These are phyloP conservation scores for Xylota segnis DNA, from an alignment of 2,888 invertebrate species.

Conservation along the genomic window DNA sequence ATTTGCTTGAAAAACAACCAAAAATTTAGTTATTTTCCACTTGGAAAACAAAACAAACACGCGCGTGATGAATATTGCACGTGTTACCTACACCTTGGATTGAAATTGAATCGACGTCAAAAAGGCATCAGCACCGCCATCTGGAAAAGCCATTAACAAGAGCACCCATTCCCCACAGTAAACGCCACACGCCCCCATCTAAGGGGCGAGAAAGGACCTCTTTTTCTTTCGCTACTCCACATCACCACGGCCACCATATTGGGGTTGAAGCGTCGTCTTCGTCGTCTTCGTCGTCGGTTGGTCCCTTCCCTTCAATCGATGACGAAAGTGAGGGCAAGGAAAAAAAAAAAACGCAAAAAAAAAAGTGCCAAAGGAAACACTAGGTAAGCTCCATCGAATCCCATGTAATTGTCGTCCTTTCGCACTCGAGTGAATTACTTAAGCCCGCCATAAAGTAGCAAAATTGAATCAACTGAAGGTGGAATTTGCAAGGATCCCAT, in stretches of 20 bases:
- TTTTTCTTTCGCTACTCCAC: constrained; percentile 20
- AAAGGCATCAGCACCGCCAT: constrained; percentile 57
- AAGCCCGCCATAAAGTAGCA: constrained; percentile 71
- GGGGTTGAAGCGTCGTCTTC: constrained; percentile 11
- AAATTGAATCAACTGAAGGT: constrained; percentile 74
- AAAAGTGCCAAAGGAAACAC: constrained; percentile 27
- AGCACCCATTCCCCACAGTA: constrained; percentile 8
- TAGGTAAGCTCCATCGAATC: constrained; percentile 65
- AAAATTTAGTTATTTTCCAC: constrained; percentile 65
- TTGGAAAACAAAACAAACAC: constrained; percentile 57
- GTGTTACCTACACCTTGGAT: constrained; percentile 54
- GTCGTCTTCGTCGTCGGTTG: no score
- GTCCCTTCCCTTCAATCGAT: constrained; percentile 8
- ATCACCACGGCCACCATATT: constrained; percentile 9
- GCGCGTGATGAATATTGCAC: constrained; percentile 59
- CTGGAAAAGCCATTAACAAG: constrained; percentile 66
- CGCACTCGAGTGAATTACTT: constrained; percentile 71
- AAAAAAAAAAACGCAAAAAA: neutral
- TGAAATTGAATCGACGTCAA: constrained; percentile 64
- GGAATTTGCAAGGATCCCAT: constrained; percentile 56
- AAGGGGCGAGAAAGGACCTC: constrained; percentile 36
- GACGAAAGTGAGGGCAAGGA: constrained; percentile 7
- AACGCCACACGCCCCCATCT: no score
- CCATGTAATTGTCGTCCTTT: constrained; percentile 74
- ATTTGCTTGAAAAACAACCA: constrained; percentile 26